phyloP scores from a whole-genome alignment of 2,888 invertebrate genomes.

The Endomychus coccineus region DNA sequence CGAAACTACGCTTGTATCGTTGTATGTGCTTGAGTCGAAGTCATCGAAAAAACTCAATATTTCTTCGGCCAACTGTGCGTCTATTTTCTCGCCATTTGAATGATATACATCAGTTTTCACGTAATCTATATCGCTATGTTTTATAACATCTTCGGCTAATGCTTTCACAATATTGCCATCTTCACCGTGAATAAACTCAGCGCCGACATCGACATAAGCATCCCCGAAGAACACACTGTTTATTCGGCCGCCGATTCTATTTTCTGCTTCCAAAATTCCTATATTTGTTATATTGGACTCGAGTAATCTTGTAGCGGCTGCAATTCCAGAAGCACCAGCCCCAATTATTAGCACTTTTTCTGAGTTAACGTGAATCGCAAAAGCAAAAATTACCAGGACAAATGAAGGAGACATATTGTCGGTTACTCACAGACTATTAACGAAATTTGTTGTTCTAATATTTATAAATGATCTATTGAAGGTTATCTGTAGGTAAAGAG shows the following conservation, averaged over 20 bases:
- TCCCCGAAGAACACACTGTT: constrained; percentile 29
- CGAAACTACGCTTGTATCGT: too few relatives aligned
- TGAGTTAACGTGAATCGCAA: not conserved
- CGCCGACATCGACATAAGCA: constrained; percentile 36
- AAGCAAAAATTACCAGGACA: too few relatives aligned
- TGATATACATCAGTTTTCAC: not conserved
- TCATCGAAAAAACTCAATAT: too few relatives aligned
- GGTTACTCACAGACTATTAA: too few relatives aligned
- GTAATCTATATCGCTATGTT: constrained; percentile 6
- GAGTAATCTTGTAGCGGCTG: constrained; percentile 46
- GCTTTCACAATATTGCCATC: constrained; percentile 37
- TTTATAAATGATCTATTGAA: too few relatives aligned
- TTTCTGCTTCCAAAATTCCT: constrained; percentile 42
- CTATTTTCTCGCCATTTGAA: too few relatives aligned
- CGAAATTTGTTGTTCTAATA: too few relatives aligned
- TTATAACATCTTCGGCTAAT: constrained; percentile 30
- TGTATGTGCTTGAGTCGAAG: too few relatives aligned
- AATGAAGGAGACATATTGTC: too few relatives aligned
- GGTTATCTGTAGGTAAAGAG: too few relatives aligned
- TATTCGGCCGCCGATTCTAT: constrained; percentile 40
- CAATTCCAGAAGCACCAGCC: constrained; percentile 31
- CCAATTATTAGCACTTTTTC: constrained; percentile 10
- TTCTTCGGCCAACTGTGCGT: too few relatives aligned
- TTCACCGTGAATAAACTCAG: constrained; percentile 43
- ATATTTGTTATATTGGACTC: constrained; percentile 45